A percentile compares a stretch with the other conserved stretches of the same genome.
Evolutionary conservation across 2,113 vertebrate species (phyloP).

Genomic region (Prolemur simus): DNA sequence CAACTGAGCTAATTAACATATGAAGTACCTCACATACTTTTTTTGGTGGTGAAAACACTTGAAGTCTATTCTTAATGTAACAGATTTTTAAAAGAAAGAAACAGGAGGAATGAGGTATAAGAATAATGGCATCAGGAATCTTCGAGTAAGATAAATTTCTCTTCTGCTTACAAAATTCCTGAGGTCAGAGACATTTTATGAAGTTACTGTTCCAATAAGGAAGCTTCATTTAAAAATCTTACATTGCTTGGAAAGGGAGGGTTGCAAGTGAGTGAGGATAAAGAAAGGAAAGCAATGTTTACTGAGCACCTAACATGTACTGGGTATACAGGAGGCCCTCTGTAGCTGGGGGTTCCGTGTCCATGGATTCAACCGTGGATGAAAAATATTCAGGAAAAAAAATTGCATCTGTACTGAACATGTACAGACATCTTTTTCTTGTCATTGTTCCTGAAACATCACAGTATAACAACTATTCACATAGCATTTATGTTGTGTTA

Average conservation of each 20-base stretch:
- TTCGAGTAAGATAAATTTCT: not conserved
- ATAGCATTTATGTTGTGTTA: not conserved
- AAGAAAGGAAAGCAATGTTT: not conserved
- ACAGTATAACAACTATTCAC: not conserved
- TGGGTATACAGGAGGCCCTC: not conserved
- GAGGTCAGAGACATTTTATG: not conserved
- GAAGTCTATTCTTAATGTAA: not conserved
- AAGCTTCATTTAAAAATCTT: not conserved
- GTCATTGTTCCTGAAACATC: not conserved
- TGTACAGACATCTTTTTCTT: not conserved
- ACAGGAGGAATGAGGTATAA: not conserved
- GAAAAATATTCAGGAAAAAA: not conserved
- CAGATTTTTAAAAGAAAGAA: not conserved
- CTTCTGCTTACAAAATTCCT: not conserved
- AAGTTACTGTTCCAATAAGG: not conserved
- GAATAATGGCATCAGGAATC: not conserved
- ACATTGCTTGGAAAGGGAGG: not conserved
- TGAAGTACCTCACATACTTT: not conserved
- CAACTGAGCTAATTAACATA: not conserved
- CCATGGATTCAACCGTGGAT: not conserved
- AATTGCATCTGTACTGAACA: not conserved
- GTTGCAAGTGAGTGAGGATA: not conserved
- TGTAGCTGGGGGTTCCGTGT: not conserved
- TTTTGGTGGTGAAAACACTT: not conserved
- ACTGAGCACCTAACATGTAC: fast-evolving